These are phyloP conservation scores for Drosophila baimaii DNA, from an alignment of 1,140 invertebrate species.

Conservation along the genomic window DNA sequence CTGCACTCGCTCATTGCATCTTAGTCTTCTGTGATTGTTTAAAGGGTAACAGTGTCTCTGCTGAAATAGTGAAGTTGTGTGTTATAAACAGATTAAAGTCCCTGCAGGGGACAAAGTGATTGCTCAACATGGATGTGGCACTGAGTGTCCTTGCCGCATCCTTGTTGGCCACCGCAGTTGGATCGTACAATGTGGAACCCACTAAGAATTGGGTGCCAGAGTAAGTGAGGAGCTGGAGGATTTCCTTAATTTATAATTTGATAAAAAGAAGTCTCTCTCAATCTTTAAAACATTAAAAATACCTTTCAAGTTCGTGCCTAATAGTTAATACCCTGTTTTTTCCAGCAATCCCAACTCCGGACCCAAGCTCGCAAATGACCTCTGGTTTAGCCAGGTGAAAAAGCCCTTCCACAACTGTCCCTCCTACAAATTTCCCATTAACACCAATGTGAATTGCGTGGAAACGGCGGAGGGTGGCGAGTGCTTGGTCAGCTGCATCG, in stretches of 20 bases:
- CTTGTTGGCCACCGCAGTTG: background rate
- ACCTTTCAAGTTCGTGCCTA: background rate
- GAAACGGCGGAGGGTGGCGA: slow-evolving; percentile 13
- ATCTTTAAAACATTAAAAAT: too few relatives aligned
- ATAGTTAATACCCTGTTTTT: background rate
- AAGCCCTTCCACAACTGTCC: slow-evolving; percentile 13
- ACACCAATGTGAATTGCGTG: slow-evolving; percentile 18
- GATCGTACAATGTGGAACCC: slow-evolving; percentile 6
- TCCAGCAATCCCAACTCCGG: slow-evolving; percentile 7
- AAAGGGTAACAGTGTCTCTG: background rate
- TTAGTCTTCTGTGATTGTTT: background rate
- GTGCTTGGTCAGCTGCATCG: slow-evolving; percentile 23
- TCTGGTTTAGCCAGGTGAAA: slow-evolving; percentile 27
- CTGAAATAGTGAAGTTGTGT: background rate
- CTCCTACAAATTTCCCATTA: slow-evolving; percentile 22
- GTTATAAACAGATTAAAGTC: background rate
- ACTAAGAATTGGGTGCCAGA: slow-evolving; percentile 14
- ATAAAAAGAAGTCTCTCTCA: too few relatives aligned
- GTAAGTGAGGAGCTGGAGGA: slow-evolving; percentile 4
- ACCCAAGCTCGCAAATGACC: slow-evolving; percentile 2
- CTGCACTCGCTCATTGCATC: background rate
- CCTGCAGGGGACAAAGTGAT: slow-evolving; percentile 2
- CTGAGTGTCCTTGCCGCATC: slow-evolving; percentile 8
- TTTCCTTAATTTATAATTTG: background rate
- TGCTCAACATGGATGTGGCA: slow-evolving; percentile 4